Conservation (phyloP, 2,113 vertebrate species). For the Alligator mississippiensis region DNA sequence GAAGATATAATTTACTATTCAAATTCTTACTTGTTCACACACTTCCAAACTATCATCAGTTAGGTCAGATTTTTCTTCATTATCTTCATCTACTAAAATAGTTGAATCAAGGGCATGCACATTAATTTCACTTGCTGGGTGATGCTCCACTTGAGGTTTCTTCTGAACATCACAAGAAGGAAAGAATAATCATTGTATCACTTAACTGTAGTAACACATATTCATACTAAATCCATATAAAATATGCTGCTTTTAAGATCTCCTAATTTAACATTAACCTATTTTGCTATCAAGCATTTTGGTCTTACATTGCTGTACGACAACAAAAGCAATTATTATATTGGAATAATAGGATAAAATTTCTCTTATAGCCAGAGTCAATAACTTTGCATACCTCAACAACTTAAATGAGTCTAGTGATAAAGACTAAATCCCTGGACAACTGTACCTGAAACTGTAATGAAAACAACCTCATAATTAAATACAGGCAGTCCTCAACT, state of each 20-base stretch:
- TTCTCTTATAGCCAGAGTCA: not conserved
- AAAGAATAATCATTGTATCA: not conserved
- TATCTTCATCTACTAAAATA: not conserved
- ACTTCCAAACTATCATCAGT: slow-evolving; percentile 42
- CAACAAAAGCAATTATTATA: not conserved
- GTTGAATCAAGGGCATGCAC: not conserved
- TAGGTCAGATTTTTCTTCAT: slow-evolving; percentile 18
- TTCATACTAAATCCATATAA: not conserved
- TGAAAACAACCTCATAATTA: too few species aligned
- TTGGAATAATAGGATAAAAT: not conserved
- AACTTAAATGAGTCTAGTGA: too few species aligned
- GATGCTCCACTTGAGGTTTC: slow-evolving; percentile 80
- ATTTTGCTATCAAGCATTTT: not conserved
- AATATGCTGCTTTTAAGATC: not conserved
- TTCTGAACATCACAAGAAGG: slow-evolving; percentile 15
- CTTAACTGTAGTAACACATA: not conserved
- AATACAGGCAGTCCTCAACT: too few species aligned
- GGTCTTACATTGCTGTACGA: not conserved
- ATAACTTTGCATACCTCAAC: too few species aligned
- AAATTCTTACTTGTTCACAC: slow-evolving; percentile 70
- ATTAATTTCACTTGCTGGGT: slow-evolving; percentile 64
- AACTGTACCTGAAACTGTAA: too few species aligned
- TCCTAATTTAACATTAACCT: not conserved
- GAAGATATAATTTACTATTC: not conserved
- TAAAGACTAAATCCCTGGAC: too few species aligned